Percentiles rank a stretch among this genome's conserved stretches.
These are phyloP conservation scores for Valencia hispanica DNA, from an alignment of 2,797 vertebrate genomes.

Conservation along the genomic window DNA sequence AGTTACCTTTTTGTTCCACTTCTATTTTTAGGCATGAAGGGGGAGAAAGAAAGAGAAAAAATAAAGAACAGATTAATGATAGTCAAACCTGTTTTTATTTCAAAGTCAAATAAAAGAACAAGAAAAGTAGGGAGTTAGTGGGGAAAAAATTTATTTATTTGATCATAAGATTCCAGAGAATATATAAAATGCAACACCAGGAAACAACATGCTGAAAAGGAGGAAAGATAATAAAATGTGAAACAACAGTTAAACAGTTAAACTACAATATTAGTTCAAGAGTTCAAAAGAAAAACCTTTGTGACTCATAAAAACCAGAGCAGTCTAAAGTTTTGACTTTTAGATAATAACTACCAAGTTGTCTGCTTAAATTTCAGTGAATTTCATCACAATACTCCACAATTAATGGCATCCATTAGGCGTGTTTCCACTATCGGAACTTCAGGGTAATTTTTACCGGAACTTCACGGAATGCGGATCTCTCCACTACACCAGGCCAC, in stretches of 20 bases:
- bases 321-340: neutral
- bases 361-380: neutral
- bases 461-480: no score
- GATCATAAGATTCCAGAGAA: constrained; percentile 25
- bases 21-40: constrained; percentile 91
- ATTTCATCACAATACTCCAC: no score
- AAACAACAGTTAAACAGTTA: constrained; percentile 5
- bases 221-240: constrained; percentile 42
- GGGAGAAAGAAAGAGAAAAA: constrained; percentile 69
- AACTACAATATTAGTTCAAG: neutral
- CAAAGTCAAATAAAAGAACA: constrained; percentile 45
- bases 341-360: neutral
- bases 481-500: no score
- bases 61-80: constrained; percentile 76
- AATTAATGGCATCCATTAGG: no score
- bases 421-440: no score
- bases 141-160: constrained; percentile 33
- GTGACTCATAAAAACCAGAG: neutral
- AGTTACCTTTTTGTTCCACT: constrained; percentile 99
- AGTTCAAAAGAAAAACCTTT: neutral
- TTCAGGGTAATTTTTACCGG: no score
- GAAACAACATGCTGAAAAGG: constrained; percentile 57
- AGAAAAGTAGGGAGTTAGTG: constrained; percentile 57
- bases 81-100: constrained; percentile 53
- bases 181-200: neutral